Evolutionary conservation across 92 coral and sea anemone genomes (phyloP).

Genomic region (Bergia puertoricense): DNA sequence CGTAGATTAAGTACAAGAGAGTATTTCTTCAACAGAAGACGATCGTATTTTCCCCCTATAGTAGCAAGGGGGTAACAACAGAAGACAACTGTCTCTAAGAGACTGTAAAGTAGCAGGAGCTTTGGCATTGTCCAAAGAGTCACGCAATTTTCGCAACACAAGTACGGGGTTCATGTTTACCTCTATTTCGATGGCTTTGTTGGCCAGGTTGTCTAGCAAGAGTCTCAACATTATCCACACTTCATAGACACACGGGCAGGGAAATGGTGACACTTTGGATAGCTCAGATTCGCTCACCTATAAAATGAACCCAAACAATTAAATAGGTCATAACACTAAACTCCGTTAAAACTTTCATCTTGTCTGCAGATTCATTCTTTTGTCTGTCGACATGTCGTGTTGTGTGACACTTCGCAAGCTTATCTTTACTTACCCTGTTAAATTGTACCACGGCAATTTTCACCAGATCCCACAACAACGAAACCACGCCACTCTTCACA

Average conservation of each 20-base stretch:
- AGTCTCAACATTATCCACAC: constrained; percentile 34
- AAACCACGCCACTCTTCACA: constrained; percentile 25
- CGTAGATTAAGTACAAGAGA: too few species aligned
- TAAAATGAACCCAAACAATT: not conserved
- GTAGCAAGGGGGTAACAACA: too few species aligned
- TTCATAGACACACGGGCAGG: constrained; percentile 37
- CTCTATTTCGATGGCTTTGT: constrained; percentile 18
- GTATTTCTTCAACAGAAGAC: too few species aligned
- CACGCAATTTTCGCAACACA: not conserved
- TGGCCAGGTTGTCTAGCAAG: constrained; percentile 6
- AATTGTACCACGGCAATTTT: constrained; percentile 38
- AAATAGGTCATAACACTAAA: not conserved
- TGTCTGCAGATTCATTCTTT: too few species aligned
- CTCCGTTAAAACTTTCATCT: not conserved
- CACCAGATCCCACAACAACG: constrained; percentile 39
- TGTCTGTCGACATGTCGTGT: too few species aligned
- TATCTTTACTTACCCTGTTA: constrained; percentile 12
- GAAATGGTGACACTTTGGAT: constrained; percentile 18
- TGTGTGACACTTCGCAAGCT: not conserved
- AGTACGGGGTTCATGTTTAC: not conserved
- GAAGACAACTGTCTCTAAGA: too few species aligned
- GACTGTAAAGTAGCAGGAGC: not conserved
- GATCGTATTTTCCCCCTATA: too few species aligned
- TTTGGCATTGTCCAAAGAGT: not conserved
- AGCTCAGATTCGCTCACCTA: constrained; percentile 33